Conservation (phyloP, 1,140 invertebrate genomes). For the Drosophila lacertosa region DNA sequence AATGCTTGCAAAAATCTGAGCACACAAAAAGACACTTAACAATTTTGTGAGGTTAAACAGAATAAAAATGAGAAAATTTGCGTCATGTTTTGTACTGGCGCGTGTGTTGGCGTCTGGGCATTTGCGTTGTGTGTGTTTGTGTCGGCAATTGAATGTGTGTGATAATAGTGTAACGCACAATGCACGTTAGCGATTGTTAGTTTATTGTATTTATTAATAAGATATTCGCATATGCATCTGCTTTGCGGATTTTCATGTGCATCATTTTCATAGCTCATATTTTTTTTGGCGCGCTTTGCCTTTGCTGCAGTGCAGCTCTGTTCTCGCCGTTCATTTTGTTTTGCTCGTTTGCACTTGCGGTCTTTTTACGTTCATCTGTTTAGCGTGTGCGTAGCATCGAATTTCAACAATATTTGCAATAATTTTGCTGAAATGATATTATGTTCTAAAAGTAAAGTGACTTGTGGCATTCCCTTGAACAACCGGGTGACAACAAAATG, state of each 20-base stretch:
- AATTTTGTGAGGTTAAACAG: conserved; percentile 63
- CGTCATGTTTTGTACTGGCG: conserved; percentile 66
- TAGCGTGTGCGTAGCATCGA: neutral
- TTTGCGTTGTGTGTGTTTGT: conserved; percentile 11
- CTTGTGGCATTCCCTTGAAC: too few relatives aligned
- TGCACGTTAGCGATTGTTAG: conserved; percentile 15
- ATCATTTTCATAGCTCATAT: conserved; percentile 18
- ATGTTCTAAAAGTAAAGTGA: too few relatives aligned
- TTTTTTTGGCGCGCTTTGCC: conserved; percentile 60
- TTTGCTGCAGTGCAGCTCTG: conserved; percentile 23
- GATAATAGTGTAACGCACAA: neutral
- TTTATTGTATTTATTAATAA: conserved; percentile 40
- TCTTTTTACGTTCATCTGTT: neutral
- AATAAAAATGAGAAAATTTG: conserved; percentile 57
- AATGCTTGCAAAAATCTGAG: conserved; percentile 15
- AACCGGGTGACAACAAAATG: too few relatives aligned
- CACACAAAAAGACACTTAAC: neutral
- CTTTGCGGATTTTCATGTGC: neutral
- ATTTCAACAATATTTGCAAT: conserved; percentile 34
- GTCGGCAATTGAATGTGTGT: conserved; percentile 9
- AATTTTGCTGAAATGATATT: conserved; percentile 10
- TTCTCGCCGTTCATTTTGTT: neutral
- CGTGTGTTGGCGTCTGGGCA: conserved; percentile 45
- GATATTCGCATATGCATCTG: conserved; percentile 7
- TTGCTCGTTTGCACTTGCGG: conserved; percentile 22